Conservation (phyloP, 2,888 invertebrate genomes). For the Dynastes hyllus region DNA sequence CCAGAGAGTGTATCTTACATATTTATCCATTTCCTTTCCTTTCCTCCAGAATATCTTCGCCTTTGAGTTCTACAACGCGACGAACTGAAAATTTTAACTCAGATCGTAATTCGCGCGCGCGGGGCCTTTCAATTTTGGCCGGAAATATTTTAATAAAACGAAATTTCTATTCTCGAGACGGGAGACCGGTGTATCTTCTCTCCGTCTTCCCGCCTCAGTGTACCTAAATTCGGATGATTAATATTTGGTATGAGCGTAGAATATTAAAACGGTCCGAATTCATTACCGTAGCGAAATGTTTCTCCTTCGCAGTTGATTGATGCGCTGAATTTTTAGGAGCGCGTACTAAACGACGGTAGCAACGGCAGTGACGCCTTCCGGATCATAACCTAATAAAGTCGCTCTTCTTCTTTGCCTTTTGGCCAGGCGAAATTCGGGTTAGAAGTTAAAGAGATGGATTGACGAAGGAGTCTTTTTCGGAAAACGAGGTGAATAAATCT, state of each 20-base stretch:
- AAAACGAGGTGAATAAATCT: too few relatives aligned
- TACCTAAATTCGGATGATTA: conserved; percentile 40
- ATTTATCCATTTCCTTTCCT: too few relatives aligned
- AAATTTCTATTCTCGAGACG: conserved; percentile 1
- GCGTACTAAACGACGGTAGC: not conserved
- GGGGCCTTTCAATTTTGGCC: conserved; percentile 18
- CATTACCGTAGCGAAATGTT: conserved; percentile 15
- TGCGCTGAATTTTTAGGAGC: conserved; percentile 29
- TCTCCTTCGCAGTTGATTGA: conserved; percentile 34
- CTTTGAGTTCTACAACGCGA: not conserved
- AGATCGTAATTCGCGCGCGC: conserved; percentile 12
- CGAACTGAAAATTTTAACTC: conserved; percentile 9
- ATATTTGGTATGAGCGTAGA: conserved; percentile 39
- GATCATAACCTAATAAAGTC: conserved; percentile 24
- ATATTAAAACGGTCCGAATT: conserved; percentile 38
- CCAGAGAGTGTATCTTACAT: too few relatives aligned
- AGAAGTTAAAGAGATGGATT: not conserved
- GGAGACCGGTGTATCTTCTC: not conserved
- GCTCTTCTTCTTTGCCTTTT: not conserved
- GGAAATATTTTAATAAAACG: conserved; percentile 32
- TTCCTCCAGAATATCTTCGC: not conserved
- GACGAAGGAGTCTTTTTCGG: too few relatives aligned
- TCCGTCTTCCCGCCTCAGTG: not conserved
- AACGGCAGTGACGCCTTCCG: not conserved
- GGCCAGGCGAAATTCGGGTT: not conserved